Percentiles rank a stretch among this genome's conserved stretches.
phyloP scores from a whole-genome alignment of 37 sponge, comb jelly and placozoan species.

The Beroe ovata region DNA sequence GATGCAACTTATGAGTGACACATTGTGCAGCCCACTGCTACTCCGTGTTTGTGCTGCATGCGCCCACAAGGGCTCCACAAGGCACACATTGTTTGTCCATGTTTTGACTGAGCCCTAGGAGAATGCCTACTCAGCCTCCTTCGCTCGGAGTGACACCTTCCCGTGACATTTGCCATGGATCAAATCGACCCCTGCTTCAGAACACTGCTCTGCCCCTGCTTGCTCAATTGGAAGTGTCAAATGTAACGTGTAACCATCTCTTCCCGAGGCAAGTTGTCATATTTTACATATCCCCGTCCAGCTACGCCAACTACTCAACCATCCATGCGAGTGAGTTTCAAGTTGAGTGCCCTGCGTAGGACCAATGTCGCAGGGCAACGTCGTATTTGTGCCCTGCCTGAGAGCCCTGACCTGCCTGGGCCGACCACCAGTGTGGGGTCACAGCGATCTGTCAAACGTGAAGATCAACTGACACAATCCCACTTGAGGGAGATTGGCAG shows the following conservation, averaged over 20 bases:
- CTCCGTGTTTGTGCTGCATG: too few species aligned
- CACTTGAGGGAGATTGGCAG: not conserved
- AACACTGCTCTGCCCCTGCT: not conserved
- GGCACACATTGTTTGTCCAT: not conserved
- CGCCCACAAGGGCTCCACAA: not conserved
- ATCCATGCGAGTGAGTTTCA: too few species aligned
- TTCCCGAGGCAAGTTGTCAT: not conserved
- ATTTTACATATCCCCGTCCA: conserved; percentile 58
- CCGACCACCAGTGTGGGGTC: not conserved
- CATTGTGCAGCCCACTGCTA: too few species aligned
- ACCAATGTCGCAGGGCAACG: conserved; percentile 33
- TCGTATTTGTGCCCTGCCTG: conserved; percentile 23
- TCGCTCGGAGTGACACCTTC: not conserved
- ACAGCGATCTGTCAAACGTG: not conserved
- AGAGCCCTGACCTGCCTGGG: not conserved
- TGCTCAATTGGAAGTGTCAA: not conserved
- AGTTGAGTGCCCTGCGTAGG: conserved; percentile 22
- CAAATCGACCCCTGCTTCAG: not conserved
- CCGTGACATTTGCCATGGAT: not conserved
- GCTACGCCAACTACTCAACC: too few species aligned
- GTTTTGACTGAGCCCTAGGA: not conserved
- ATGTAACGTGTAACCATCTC: not conserved
- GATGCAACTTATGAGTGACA: too few species aligned
- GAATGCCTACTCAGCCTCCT: not conserved
- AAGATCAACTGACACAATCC: not conserved